Evolutionary conservation across 2,797 vertebrate genomes (phyloP), one percentile per base, ranked within the genome.

Genomic region (Megalops cyprinoides): DNA sequence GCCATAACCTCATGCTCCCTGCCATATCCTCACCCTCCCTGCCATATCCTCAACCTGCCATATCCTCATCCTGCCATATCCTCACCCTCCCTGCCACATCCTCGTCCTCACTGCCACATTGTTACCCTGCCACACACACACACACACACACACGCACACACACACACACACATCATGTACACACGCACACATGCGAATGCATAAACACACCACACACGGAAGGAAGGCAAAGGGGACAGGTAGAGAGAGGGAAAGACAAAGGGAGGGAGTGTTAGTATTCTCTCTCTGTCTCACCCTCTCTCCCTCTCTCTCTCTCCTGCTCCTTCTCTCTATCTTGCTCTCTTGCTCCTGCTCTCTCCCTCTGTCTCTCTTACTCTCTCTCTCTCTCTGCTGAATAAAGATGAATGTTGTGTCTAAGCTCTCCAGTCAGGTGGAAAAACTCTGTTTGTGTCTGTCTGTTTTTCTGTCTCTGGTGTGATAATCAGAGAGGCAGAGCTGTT

Each of bases 341-440:
- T 73, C 76, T 14, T 18, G 81, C 85, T 60, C 25, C n/a, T n/a
- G n/a, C n/a, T 8, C 20, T 28, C 28, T 9, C 9, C n/a, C 6
- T 51, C 53, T 18, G 53, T 37, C 6, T 51, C 53, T 18, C 53
- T 37, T 53, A 37, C 31, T 77, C 1, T 77, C 1, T 85, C 49
- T 80, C 79, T 80, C 84, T 85, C 81, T 37, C 83, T 84, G 58
- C 65, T 86, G 84, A 89, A 90, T 90, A 87, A 88, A 88, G 51
- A 53, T 53, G 15, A 53, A 53, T 53, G 55, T n/a, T 20, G 4
- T 58, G 56, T 0, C 56, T 1, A 8, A 60, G 56, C 25, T 8
- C n/a, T 25, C n/a, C 56, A 60, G 3, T 60, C n/a, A 28, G 56
- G 56, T 15, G 74, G 23, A 75, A 76, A 81, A 31, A 3, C 56